Base-by-base conservation (phyloP, 2,888 invertebrate genomes). In the Drosophila ezoana region DNA sequence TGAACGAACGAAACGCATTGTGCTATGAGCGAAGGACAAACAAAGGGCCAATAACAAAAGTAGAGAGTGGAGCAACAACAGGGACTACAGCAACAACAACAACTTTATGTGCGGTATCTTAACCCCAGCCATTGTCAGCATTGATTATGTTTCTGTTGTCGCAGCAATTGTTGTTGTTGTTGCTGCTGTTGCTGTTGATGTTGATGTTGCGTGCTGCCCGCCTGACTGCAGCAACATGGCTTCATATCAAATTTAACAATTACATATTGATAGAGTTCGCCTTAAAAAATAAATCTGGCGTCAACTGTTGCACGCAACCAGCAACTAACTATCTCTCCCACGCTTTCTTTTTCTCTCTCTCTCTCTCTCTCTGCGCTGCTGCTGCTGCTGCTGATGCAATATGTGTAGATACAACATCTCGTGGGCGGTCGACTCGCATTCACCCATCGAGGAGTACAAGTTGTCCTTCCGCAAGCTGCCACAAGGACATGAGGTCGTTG, bases 401-500 rank as follows among this genome's bases (percentile, higher is more conserved):
- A 28, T 45, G 23, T 32, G 6, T 58, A 94, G 94, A 88, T 95
- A 95, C 91, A 95, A 95, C 90, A 94, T 95, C 78, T 94, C 94
- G 51, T 95, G 95, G 95, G 93, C 94, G 45, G 95, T 95, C 33
- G 94, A 95, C 89, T 95, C 95, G 58, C 93, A 94, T 89, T 94
- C 94, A 76, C 94, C 95, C 57, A 94, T 95, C 66, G 94, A 95
- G 84, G 95, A 95, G 90, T 95, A 95, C 91, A 94, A 95, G 91
- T 91, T 95, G 77, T 93, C 94, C 80, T 95, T 94, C 92, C 93
- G 95, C 84, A 94, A 94, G 91, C 92, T 94, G 79, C 94, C 94
- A 51, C 94, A 94, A 91, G 92, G 92, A 91, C 92, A 92, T 80
- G 92, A 92, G 90, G 91, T 92, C 89, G 91, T 92, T 88, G 92